A percentile compares a stretch with the other conserved stretches of the same genome.
These are phyloP conservation scores for Sula dactylatra DNA, from an alignment of 2,113 vertebrate genomes.

Conservation along the genomic window DNA sequence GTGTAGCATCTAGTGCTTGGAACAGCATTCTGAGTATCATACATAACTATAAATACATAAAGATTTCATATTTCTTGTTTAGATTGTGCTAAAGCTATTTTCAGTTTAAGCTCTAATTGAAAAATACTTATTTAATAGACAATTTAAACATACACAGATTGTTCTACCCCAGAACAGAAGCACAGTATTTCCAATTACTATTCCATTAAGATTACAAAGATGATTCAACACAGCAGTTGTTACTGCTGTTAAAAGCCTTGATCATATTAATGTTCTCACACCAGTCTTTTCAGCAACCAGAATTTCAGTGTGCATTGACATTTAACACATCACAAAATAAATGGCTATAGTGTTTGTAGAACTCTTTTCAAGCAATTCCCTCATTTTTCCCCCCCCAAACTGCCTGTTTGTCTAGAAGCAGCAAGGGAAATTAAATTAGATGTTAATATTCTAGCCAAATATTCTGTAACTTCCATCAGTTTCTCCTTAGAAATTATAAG, in stretches of 20 bases:
- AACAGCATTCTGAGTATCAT: neutral
- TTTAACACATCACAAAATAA: constrained; percentile 45
- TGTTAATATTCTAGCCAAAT: constrained; percentile 15
- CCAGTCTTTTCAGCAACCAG: neutral
- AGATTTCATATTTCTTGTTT: neutral
- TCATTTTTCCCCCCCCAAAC: neutral
- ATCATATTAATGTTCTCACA: constrained; percentile 37
- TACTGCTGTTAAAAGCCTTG: constrained; percentile 42
- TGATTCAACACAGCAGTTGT: constrained; percentile 4
- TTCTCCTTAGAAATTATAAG: neutral
- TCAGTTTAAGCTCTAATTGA: neutral
- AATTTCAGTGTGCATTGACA: neutral
- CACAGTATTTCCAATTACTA: constrained; percentile 6
- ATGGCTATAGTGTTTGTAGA: constrained; percentile 12
- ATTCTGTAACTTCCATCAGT: neutral
- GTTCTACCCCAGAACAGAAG: neutral
- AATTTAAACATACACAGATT: neutral
- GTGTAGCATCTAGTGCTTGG: neutral
- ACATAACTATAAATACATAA: neutral
- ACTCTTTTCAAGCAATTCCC: neutral
- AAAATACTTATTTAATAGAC: neutral
- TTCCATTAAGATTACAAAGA: constrained; percentile 17
- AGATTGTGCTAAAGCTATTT: neutral
- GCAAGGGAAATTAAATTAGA: constrained; percentile 34
- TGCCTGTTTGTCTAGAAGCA: neutral